Base-by-base conservation (phyloP, 2,113 vertebrate species). In the Motacilla alba region DNA sequence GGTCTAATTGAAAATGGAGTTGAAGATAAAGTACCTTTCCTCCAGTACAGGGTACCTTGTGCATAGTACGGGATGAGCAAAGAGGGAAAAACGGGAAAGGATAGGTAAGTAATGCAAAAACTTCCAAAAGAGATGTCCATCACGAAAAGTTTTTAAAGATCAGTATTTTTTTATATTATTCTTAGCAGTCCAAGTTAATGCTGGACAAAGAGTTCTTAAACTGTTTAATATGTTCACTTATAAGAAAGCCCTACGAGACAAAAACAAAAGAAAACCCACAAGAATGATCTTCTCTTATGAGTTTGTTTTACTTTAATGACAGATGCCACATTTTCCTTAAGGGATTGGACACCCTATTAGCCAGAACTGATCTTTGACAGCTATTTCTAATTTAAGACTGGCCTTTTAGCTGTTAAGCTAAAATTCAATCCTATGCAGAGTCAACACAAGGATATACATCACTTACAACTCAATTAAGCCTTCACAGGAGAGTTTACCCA, bases 41-140 rank as follows among this genome's bases (percentile, higher is more conserved):
- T 98, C 98, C 97, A 93, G 96, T 97, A 97, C 97, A 98, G 84
- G 97, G 93, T 96, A 98, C 94, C 83, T 96, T 94, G 97, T 96
- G 98, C 94, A 95, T 33, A 73, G 81, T 90, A 70, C 7, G 18
- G n/a, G 93, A 96, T 27, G 15, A 96, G 91, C 74, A 97, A 90
- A 91, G 88, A 97, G 89, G 86, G 87, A 97, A 89, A 96, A 92
- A 91, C 0, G 46, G 90, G 95, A 97, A 96, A 97, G 69, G 67
- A 92, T 86, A 97, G 37, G 84, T 82, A 82, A 95, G 72, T 23
- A 93, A 26, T 55, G 83, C 70, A 87, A 92, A 88, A 87, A 47
- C 82, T 95, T 84, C 82, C 52, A 90, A 49, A 94, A 84, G 53
- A 87, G 43, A 93, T 20, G 64, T 89, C 47, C 10, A 30, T 31